Conservation (phyloP, 2,797 vertebrate genomes). For the Xenentodon cancila region DNA sequence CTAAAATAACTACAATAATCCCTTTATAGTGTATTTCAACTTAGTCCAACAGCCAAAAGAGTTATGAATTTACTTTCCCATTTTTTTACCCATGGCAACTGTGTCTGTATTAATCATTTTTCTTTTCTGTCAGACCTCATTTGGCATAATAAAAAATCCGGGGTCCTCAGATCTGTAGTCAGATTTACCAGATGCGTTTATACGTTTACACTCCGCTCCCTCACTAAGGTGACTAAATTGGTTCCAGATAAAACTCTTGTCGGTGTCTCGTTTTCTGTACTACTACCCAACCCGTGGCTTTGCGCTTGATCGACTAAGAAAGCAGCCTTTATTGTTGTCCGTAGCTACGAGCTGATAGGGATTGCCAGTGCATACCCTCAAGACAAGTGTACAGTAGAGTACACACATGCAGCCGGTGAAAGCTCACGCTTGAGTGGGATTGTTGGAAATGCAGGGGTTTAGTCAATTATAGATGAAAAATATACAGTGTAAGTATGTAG, state of each 20-base stretch:
- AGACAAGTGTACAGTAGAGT: slow-evolving; percentile 37
- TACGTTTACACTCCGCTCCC: slow-evolving; percentile 39
- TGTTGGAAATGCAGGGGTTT: slow-evolving; percentile 17
- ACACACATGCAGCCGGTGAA: slow-evolving; percentile 22
- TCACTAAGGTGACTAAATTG: slow-evolving; percentile 58
- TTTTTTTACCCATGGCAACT: slow-evolving; percentile 17
- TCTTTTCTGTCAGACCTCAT: slow-evolving; percentile 53
- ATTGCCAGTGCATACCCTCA: slow-evolving; percentile 29
- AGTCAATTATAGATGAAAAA: slow-evolving; percentile 26
- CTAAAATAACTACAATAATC: background rate
- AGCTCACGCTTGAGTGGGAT: slow-evolving; percentile 2
- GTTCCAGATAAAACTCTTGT: slow-evolving; percentile 45
- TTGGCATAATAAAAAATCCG: slow-evolving; percentile 43
- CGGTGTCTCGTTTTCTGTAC: slow-evolving; percentile 41
- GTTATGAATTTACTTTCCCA: slow-evolving; percentile 22
- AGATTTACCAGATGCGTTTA: slow-evolving; percentile 43
- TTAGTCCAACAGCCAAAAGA: slow-evolving; percentile 25
- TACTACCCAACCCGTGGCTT: slow-evolving; percentile 20
- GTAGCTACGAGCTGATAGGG: slow-evolving; percentile 17
- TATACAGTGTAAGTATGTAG: slow-evolving; percentile 6
- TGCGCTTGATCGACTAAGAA: slow-evolving; percentile 48
- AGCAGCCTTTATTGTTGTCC: slow-evolving; percentile 21
- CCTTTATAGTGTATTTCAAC: background rate
- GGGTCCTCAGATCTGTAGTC: slow-evolving; percentile 33
- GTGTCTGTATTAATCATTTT: slow-evolving; percentile 27